Base-by-base conservation (phyloP, 2,113 vertebrate genomes). In the Microtus pennsylvanicus region DNA sequence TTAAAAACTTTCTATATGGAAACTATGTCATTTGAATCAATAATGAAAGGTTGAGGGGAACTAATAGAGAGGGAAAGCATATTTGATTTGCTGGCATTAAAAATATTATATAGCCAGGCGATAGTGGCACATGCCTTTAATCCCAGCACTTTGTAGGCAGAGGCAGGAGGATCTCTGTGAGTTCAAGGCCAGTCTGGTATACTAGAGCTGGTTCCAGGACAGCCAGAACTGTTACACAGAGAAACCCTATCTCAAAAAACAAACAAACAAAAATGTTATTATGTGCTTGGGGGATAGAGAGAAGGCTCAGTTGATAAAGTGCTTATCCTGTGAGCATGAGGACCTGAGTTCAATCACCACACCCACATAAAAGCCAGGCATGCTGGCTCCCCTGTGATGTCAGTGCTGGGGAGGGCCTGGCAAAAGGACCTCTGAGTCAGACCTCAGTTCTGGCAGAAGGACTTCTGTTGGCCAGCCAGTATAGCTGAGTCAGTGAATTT, bases 31-130 rank as follows among this genome's bases (percentile, higher is more conserved):
- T 58, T 33, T 89, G 42, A 90, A 77, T 89, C 90, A 42, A 28
- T 76, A 74, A 35, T 70, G 72, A 61, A 89, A 17, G 19, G 21
- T 33, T 77, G 35, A 92, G 19, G 50, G 67, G 42, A 1, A 28
- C 83, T 16, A 21, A 63, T 50, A 7, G 78, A 93, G n/a, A 83
- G 58, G 69, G n/a, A 87, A 81, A 77, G 69, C 50, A 42, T 42
- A 95, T 90, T 94, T 92, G 35, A 82, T 72, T 63, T 92, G 17
- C 28, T 95, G 87, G 83, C 26, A 90, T 90, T 74, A 76, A 75
- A 91, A 80, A 90, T 72, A 55, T 76, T 94, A 19, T 19, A 58
- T 58, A 58, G 55, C 55, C 17, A 13, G 55, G 55, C 1, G 5
- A 58, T 58, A 5, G 55, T 58, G 55, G 19, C 55, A 21, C 55